A percentile compares a stretch with the other conserved stretches of the same genome.
These are phyloP conservation scores for Apotomis capreana DNA, from an alignment of 2,888 invertebrate species.

Conservation along the genomic window DNA sequence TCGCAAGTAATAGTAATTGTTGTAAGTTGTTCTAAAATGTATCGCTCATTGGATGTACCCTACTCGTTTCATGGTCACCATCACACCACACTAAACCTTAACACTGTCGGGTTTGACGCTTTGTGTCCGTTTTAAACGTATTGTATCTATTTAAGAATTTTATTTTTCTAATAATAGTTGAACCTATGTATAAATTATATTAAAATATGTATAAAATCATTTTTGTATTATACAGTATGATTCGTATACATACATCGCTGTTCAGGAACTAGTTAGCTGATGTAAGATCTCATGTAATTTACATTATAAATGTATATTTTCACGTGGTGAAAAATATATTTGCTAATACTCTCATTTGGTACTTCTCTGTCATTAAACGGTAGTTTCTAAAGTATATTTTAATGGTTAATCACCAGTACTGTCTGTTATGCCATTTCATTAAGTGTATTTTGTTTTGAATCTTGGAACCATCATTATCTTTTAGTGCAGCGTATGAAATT, in stretches of 20 bases:
- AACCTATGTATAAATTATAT: conserved; percentile 31
- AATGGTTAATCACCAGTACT: conserved; percentile 32
- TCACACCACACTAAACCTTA: background rate
- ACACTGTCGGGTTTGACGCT: conserved; percentile 5
- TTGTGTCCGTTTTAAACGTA: conserved; percentile 22
- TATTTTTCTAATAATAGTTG: conserved; percentile 34
- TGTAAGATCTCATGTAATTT: conserved; percentile 44
- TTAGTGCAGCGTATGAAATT: conserved; percentile 18
- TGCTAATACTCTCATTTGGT: conserved; percentile 42
- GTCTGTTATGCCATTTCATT: conserved; percentile 36
- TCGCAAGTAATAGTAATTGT: too few relatives aligned
- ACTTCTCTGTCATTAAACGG: conserved; percentile 37
- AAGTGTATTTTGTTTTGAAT: background rate
- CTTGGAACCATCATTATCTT: conserved; percentile 12
- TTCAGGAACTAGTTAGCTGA: conserved; percentile 38
- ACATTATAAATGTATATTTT: conserved; percentile 36
- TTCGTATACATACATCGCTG: conserved; percentile 28
- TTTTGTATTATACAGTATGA: conserved; percentile 32
- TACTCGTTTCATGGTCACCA: background rate
- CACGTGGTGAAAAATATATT: conserved; percentile 40
- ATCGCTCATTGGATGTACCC: background rate
- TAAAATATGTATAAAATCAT: conserved; percentile 20
- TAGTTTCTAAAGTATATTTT: conserved; percentile 34
- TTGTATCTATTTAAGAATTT: conserved; percentile 31
- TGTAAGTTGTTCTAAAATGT: too few relatives aligned